A percentile compares a stretch with the other conserved stretches of the same genome.
These are phyloP conservation scores for Tenthredo mesomela DNA, from an alignment of 2,888 invertebrate species.

Conservation along the genomic window DNA sequence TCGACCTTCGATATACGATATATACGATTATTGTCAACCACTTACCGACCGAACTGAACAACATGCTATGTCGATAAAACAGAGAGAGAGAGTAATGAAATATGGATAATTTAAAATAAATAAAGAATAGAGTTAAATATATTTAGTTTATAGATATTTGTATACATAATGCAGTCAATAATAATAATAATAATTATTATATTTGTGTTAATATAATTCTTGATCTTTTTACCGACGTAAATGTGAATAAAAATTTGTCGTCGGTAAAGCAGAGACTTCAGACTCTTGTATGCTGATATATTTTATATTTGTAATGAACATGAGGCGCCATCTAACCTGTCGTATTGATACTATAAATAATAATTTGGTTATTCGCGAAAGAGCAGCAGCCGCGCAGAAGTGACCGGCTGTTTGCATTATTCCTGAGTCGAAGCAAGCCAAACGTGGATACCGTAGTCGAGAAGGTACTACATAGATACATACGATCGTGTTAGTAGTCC, in stretches of 20 bases:
- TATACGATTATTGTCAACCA: neutral
- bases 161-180: no score
- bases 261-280: neutral
- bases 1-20: neutral
- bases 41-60: neutral
- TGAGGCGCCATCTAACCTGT: neutral
- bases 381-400: neutral
- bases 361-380: neutral
- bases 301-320: neutral
- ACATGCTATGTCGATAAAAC: neutral
- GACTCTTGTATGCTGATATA: neutral
- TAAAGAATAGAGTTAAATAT: neutral
- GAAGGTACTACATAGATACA: neutral
- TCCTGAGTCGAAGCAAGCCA: slow-evolving; percentile 9
- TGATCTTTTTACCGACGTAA: neutral
- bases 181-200: no score
- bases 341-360: neutral
- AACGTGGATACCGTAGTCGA: slow-evolving; percentile 26
- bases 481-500: neutral
- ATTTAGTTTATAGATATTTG: neutral
- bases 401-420: slow-evolving; percentile 28
- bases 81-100: neutral
- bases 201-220: no score
- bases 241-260: neutral
- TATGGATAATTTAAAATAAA: neutral